Evolutionary conservation across 2,797 vertebrate species (phyloP), one percentile per base, ranked within the genome.

Genomic region (Epinephelus awoara): DNA sequence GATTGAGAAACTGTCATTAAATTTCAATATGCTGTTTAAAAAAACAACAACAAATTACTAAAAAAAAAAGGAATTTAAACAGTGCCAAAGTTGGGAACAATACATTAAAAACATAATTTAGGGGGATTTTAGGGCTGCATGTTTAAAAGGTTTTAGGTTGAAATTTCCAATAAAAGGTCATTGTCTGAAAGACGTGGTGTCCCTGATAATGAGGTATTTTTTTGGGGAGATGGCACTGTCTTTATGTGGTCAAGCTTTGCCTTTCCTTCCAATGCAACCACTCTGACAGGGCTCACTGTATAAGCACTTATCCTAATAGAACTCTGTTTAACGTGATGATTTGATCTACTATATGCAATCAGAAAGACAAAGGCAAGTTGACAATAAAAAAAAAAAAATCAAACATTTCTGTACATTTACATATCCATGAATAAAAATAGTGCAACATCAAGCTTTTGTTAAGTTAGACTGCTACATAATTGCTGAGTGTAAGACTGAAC

Each of bases 391-490:
- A 67, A 68, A 62, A 72, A 42, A 75, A 81, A 61, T 51, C 56
- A 68, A 82, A 83, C 63, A 80, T 80, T 58, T 86, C 83, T 88
- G 78, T 87, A 92, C 82, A 92, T 80, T 92, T 80, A 92, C 75
- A 86, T 83, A 88, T 86, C 67, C 70, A 88, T 78, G 72, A 78
- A 91, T 88, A 89, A 93, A 94, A 94, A 96, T 95, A 96, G 96
- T 96, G 96, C 95, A 96, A 95, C 92, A 91, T 91, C 88, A 93
- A 91, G 89, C 90, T 92, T 94, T 93, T 88, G 78, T 92, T 92
- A 94, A 94, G 91, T 94, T 94, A 94, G 92, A 94, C 90, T 95
- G 94, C 96, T 96, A 96, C 94, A 96, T 95, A 93, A 93, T 83
- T 95, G 94, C 93, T 94, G 94, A 95, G 86, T 89, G 90, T 86